Base-by-base conservation (phyloP, 2,888 invertebrate genomes). In the Arrhopalites spinosus region DNA sequence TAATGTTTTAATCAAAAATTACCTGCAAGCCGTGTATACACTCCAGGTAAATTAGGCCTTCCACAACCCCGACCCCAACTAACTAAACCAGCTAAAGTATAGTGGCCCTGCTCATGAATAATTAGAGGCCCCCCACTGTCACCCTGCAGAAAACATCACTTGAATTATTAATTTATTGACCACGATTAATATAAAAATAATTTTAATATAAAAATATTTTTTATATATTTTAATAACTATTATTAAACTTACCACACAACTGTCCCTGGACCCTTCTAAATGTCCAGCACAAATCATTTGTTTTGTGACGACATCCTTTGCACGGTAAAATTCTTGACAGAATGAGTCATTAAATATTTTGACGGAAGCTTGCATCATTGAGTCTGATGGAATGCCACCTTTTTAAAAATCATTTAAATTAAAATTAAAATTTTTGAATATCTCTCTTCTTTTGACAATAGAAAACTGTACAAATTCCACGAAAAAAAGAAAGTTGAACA, bases 81-180 rank as follows among this genome's bases (percentile, higher is more conserved):
- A 17, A 86, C 86, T 66, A 86, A 81, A 13, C 86, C 86, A 77
- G 86, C 86, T 47, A 86, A 80, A 70, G 85, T 84, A 79, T 84
- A 83, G n/a, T 84, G 84, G 27, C 83, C 83, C 74, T 84, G 83
- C 5, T 79, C 63, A 29, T 83, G 76, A 50, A 81, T 80, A 75
- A 86, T 85, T 17, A 87, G 78, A 1, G 86, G 86, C 0, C 86
- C 86, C 15, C 86, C 86, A 27, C 85, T 85, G 82, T 87, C 87
- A 13, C 86, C 86, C 86, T 86, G 77, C 36, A 81, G 81, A 68
- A 36, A 45, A 20, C 20, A 45, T 45, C 17, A 25, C 61, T n/a
- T n/a, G n/a, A n/a, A n/a, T n/a, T n/a, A n/a, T n/a, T n/a, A n/a
- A n/a, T n/a, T n/a, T n/a, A n/a, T n/a, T n/a, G n/a, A n/a, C n/a